A percentile compares a stretch with the other conserved stretches of the same genome.
Evolutionary conservation across 1,140 invertebrate genomes (phyloP).

Genomic region (Trichonephila inaurata): DNA sequence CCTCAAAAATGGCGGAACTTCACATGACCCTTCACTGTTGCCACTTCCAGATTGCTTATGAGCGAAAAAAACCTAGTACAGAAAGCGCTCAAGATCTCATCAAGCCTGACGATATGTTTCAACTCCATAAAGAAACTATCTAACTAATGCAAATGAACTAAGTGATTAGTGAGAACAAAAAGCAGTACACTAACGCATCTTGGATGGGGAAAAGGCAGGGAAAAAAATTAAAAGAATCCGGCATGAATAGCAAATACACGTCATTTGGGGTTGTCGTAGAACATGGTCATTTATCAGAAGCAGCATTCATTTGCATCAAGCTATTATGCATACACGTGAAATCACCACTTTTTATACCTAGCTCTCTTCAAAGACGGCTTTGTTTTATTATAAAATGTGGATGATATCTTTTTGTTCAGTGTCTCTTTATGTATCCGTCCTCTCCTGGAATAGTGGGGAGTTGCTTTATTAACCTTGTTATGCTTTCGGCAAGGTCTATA

Average conservation of each 20-base stretch:
- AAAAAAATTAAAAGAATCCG: conserved; percentile 20
- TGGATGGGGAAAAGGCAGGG: not conserved
- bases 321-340: conserved; percentile 71
- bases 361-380: conserved; percentile 32
- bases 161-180: conserved; percentile 66
- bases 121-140: conserved; percentile 55
- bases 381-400: conserved; percentile 53
- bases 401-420: conserved; percentile 35
- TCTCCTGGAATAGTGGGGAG: not conserved
- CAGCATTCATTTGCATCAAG: conserved; percentile 55
- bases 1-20: not conserved
- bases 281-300: conserved; percentile 62
- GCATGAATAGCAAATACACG: conserved; percentile 66
- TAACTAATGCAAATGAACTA: conserved; percentile 61
- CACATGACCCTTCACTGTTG: conserved; percentile 25
- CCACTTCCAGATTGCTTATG: conserved; percentile 51
- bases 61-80: not conserved
- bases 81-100: conserved; percentile 53
- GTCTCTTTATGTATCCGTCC: not conserved
- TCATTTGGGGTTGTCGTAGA: conserved; percentile 61
- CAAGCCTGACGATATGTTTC: conserved; percentile 47
- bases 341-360: conserved; percentile 68
- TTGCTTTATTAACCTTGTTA: conserved; percentile 70
- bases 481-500: not conserved
- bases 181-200: conserved; percentile 40